Percentiles rank a stretch among this genome's conserved stretches.
Conservation (phyloP, 2,888 invertebrate species). For the Fabriciana adippe region DNA sequence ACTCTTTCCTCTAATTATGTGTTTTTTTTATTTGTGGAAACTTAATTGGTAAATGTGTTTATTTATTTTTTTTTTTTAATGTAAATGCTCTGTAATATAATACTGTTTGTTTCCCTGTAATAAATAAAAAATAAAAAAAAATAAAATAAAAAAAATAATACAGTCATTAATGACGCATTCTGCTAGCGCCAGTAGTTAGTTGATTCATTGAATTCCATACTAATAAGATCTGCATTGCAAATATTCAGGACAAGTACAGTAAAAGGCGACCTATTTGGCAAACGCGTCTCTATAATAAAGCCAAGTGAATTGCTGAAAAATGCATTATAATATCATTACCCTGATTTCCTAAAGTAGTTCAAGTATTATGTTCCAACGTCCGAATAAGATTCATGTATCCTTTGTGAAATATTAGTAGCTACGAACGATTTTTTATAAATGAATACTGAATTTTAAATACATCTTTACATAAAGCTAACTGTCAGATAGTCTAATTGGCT, state of each 20-base stretch:
- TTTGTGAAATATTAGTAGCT: background rate
- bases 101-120: no score
- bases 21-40: no score
- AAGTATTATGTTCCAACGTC: conserved; percentile 21
- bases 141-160: conserved; percentile 29
- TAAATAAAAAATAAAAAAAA: no score
- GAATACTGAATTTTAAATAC: no score
- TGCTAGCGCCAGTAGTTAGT: conserved; percentile 16
- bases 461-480: no score
- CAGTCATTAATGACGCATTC: conserved; percentile 30
- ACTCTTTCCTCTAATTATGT: no score
- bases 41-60: no score
- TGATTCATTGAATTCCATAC: conserved; percentile 26
- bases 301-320: conserved; percentile 35
- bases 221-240: conserved; percentile 38
- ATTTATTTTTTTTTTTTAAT: no score
- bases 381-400: conserved; percentile 16
- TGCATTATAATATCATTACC: conserved; percentile 35
- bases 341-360: conserved; percentile 22
- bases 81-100: no score
- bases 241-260: conserved; percentile 30
- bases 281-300: conserved; percentile 31
- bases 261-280: conserved; percentile 44
- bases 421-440: background rate
- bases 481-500: no score